Conservation (phyloP, 2,888 invertebrate genomes). For the Amiota minor region DNA sequence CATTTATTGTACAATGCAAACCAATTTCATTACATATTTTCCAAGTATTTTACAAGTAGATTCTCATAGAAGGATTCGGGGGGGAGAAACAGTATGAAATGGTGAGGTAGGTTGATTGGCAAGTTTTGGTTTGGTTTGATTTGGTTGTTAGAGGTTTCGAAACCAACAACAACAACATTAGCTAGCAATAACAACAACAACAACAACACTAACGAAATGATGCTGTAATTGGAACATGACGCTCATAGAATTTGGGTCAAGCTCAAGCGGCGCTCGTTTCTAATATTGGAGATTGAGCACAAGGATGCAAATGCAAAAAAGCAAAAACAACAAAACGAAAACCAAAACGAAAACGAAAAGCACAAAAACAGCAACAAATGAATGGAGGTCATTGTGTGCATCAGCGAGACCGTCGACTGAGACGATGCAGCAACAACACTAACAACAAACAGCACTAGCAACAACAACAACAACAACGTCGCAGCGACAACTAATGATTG, state of each 20-base stretch:
- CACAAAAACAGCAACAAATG: conserved; percentile 52
- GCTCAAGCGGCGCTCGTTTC: conserved; percentile 61
- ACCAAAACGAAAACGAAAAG: conserved; percentile 38
- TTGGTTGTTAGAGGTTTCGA: background rate
- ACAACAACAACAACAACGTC: conserved; percentile 32
- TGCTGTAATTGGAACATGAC: conserved; percentile 47
- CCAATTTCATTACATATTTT: background rate
- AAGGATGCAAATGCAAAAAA: conserved; percentile 61
- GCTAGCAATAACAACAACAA: background rate
- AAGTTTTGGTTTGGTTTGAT: too few relatives aligned
- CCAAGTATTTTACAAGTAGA: too few relatives aligned
- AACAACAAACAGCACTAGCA: background rate
- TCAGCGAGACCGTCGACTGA: conserved; percentile 25
- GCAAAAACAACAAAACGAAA: conserved; percentile 10
- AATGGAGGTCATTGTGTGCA: conserved; percentile 51
- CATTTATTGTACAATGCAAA: background rate
- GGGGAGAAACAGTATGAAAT: too few relatives aligned
- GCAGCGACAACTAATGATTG: conserved; percentile 29
- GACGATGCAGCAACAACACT: background rate
- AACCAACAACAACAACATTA: conserved; percentile 2
- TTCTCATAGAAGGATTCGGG: too few relatives aligned
- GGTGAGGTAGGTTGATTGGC: too few relatives aligned
- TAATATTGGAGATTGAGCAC: conserved; percentile 70
- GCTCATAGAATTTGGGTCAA: conserved; percentile 67
- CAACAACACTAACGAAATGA: background rate